Evolutionary conservation across 2,888 invertebrate genomes (phyloP), one percentile per base, ranked within the genome.

Genomic region (Glaucopsyche alexis): DNA sequence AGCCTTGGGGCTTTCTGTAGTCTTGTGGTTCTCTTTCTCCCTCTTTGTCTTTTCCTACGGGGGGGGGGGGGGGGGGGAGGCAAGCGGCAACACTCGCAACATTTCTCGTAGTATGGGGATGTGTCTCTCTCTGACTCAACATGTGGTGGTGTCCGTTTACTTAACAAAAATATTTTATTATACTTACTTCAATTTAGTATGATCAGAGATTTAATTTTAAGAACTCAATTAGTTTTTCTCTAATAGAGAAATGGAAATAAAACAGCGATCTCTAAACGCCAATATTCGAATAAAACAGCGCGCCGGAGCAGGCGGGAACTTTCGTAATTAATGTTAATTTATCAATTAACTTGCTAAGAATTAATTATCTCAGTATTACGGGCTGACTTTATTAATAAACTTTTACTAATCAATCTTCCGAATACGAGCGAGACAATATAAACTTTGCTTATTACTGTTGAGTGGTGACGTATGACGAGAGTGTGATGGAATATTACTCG

Each of bases 301-400:
- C 76, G 75, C 74, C 70, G 75, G 73, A 76, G 82, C 82, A 82
- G 81, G 82, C 82, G 83, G 81, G 82, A 89, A 91, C 85, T 91
- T 91, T 89, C 89, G 89, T 90, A 91, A 91, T 91, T 91, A 90
- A 88, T 88, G 88, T 87, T 90, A 89, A 89, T 90, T 88, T 90
- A 90, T 90, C 89, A 90, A 91, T 91, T 91, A 91, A 89, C 85
- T 90, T 87, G 87, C 87, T 90, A 89, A 88, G 90, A 91, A 91
- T 91, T 90, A 90, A 91, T 91, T 91, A 90, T 89, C 87, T 90
- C 83, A 84, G 87, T 85, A 89, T 90, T 88, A 88, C 86, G 86
- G 86, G 83, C 86, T 86, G 87, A 80, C 89, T 90, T 91, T 91
- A 91, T 90, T 90, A 88, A 87, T 86, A 88, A 91, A 90, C 88